phyloP scores from a whole-genome alignment of 2,113 vertebrate genomes.

The Panthera uncia region DNA sequence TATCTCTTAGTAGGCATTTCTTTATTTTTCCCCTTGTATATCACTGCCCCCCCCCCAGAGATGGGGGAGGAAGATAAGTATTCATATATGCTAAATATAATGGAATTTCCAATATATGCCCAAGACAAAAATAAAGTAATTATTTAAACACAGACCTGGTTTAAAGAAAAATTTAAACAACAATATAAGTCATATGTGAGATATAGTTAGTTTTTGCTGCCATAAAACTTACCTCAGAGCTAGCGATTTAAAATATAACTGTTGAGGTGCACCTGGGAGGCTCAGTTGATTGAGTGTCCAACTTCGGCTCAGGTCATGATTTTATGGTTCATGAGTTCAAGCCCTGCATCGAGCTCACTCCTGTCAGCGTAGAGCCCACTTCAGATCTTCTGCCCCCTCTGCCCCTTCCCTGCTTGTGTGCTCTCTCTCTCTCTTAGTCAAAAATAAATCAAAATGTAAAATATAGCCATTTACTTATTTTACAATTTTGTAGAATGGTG shows the following conservation, averaged over 20 bases:
- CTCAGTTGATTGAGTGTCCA: too few species aligned
- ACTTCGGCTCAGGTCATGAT: too few species aligned
- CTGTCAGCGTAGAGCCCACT: too few species aligned
- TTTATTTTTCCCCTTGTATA: not conserved
- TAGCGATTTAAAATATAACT: not conserved
- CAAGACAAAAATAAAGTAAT: not conserved
- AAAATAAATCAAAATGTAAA: not conserved
- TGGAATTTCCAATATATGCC: not conserved
- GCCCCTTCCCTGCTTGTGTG: too few species aligned
- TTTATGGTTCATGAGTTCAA: too few species aligned
- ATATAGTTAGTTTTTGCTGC: not conserved
- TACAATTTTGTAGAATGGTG: not conserved
- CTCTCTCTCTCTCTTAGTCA: too few species aligned
- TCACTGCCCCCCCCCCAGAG: not conserved
- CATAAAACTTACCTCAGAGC: not conserved
- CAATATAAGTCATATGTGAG: not conserved
- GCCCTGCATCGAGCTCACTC: too few species aligned
- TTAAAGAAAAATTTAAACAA: not conserved
- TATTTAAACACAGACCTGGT: not conserved
- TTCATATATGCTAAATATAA: not conserved
- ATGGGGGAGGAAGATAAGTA: not conserved
- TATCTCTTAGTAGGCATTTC: not conserved
- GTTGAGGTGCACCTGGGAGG: not conserved
- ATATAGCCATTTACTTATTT: not conserved
- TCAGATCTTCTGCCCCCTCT: too few species aligned